A percentile compares a stretch with the other conserved stretches of the same genome.
Conservation (phyloP, 2,888 invertebrate genomes). For the Cynaeus angustus region DNA sequence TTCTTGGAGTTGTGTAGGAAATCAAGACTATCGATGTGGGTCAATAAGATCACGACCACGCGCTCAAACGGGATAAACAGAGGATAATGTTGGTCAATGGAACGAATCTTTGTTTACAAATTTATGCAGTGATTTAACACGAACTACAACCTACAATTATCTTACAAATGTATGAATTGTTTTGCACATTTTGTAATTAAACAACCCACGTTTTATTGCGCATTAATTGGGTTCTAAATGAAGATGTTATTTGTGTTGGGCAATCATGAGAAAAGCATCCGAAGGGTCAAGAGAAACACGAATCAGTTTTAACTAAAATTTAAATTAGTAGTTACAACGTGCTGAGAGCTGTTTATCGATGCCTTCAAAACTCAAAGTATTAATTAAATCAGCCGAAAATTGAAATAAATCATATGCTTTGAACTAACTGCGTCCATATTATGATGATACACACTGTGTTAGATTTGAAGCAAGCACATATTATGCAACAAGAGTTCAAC, state of each 20-base stretch:
- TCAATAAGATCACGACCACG: constrained; percentile 42
- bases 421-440: no score
- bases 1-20: constrained; percentile 35
- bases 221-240: neutral
- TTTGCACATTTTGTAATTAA: constrained; percentile 2
- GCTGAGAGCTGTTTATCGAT: no score
- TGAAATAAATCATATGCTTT: no score
- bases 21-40: constrained; percentile 29
- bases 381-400: no score
- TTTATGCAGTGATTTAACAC: neutral
- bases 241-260: neutral
- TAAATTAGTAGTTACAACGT: no score
- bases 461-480: no score
- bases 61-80: constrained; percentile 25
- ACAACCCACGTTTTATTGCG: neutral
- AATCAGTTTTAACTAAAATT: neutral
- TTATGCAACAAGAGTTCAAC: no score
- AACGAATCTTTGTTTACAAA: constrained; percentile 28
- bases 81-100: constrained; percentile 40
- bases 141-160: neutral
- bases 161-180: neutral
- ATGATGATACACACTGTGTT: no score
- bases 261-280: neutral
- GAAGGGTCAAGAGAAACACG: constrained; percentile 1
- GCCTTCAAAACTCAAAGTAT: no score